phyloP scores from a whole-genome alignment of 2,888 invertebrate genomes.

The Mimas tiliae region DNA sequence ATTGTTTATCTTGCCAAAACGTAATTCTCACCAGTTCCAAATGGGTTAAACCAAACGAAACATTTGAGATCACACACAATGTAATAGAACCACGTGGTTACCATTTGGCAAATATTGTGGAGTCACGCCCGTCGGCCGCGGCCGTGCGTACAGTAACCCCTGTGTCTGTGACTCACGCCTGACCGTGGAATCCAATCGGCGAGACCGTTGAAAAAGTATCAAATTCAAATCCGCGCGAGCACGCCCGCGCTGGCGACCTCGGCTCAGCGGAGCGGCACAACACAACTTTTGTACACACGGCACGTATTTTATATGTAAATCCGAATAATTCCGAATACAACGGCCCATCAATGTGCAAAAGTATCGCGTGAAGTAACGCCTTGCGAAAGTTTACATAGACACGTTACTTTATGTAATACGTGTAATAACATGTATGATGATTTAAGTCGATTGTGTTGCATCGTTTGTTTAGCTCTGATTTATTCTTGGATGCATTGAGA shows the following conservation, averaged over 20 bases:
- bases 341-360: not conserved
- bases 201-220: slow-evolving; percentile 57
- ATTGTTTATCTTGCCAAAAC: not conserved
- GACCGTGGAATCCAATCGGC: slow-evolving; percentile 54
- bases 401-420: slow-evolving; percentile 14
- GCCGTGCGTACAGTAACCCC: slow-evolving; percentile 58
- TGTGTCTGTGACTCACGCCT: slow-evolving; percentile 70
- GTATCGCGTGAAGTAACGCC: slow-evolving; percentile 9
- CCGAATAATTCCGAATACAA: not conserved
- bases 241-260: not conserved
- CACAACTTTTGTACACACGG: not conserved
- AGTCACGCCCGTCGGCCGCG: slow-evolving; percentile 47
- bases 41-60: not conserved
- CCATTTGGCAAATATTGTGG: slow-evolving; percentile 31
- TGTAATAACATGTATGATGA: slow-evolving; percentile 16
- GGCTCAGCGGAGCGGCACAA: slow-evolving; percentile 4
- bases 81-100: not conserved
- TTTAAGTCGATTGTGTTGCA: slow-evolving; percentile 26
- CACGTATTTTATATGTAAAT: not conserved
- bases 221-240: slow-evolving; percentile 46
- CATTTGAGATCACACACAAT: not conserved
- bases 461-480: slow-evolving; percentile 22
- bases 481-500: not conserved
- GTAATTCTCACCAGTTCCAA: not conserved
- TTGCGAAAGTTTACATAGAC: slow-evolving; percentile 4